A percentile compares a stretch with the other conserved stretches of the same genome.
Evolutionary conservation across 1,140 invertebrate genomes (phyloP).

Genomic region (Diorhabda sublineata): DNA sequence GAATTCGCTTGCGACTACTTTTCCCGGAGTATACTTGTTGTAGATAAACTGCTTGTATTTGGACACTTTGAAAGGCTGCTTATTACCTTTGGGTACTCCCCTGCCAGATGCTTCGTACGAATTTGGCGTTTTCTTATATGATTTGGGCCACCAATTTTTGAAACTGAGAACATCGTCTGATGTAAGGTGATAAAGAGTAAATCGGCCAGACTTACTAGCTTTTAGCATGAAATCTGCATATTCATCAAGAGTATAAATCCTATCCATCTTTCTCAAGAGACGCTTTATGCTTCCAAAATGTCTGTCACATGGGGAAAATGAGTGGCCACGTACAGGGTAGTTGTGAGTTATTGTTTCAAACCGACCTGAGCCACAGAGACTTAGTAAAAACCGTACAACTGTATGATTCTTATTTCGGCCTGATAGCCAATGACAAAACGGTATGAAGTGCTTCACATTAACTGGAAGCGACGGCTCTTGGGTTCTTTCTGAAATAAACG

Average conservation of each 20-base stretch:
- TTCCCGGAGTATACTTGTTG: background rate
- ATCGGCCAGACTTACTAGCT: slow-evolving; percentile 3
- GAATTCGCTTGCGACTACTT: slow-evolving; percentile 3
- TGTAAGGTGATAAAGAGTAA: background rate
- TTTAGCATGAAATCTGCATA: background rate
- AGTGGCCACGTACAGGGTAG: slow-evolving; percentile 4
- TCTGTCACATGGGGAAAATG: background rate
- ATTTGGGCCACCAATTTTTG: background rate
- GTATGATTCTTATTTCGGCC: no score
- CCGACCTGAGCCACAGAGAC: background rate
- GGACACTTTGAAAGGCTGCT: slow-evolving; percentile 3
- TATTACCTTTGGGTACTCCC: slow-evolving; percentile 3
- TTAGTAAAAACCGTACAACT: no score
- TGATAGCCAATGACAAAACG: no score
- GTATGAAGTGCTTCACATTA: no score
- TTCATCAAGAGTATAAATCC: background rate
- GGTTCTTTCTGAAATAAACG: no score
- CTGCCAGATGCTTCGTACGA: background rate
- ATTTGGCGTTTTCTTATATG: background rate
- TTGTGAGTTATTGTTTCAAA: slow-evolving; percentile 1
- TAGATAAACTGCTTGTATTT: background rate
- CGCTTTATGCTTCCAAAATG: background rate
- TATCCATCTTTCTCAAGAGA: background rate
- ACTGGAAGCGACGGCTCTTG: no score
- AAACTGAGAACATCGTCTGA: slow-evolving; percentile 1